Base-by-base conservation (phyloP, 2,888 invertebrate species). In the Mamestra brassicae region DNA sequence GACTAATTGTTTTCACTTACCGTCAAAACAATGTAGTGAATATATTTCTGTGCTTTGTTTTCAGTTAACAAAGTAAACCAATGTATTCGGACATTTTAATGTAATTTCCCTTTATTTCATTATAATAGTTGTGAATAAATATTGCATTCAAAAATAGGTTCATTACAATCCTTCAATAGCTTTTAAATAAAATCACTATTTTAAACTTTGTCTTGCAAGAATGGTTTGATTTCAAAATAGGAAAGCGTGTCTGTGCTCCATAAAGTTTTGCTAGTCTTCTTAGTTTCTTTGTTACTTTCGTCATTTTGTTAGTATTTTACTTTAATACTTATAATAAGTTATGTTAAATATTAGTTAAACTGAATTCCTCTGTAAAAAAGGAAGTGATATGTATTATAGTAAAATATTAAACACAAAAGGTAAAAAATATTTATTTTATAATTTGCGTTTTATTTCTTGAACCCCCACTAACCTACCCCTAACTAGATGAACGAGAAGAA, bases 261-360 rank as follows among this genome's bases (percentile, higher is more conserved):
- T 84, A 77, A 87, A 76, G 76, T 87, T 84, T 87, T 80, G 89
- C 93, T 93, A 93, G 93, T 93, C 93, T 92, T 90, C 82, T 87
- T 89, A 89, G 88, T 69, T 74, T 83, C 84, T 77, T 89, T 81
- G 55, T 15, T 87, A 75, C 71, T 85, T 74, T 81, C 55, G 50
- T 77, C 67, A 42, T 80, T 74, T 79, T 84, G 78, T 82, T 80
- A 85, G 79, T 85, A 83, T 87, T 84, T 86, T 84, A 83, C 80
- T 76, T 78, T 79, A 76, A 81, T 83, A 73, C 78, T 66, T 83
- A 78, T 76, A 79, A 50, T 86, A 82, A 85, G 81, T 84, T 83
- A 85, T 83, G 73, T 80, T 86, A 86, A 83, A 68, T 74, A 67
- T 81, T 81, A 85, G 82, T 75, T 81, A 78, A 84, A 78, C 70